Evolutionary conservation across 2,113 vertebrate genomes (phyloP).

Genomic region (Eonycteris spelaea): DNA sequence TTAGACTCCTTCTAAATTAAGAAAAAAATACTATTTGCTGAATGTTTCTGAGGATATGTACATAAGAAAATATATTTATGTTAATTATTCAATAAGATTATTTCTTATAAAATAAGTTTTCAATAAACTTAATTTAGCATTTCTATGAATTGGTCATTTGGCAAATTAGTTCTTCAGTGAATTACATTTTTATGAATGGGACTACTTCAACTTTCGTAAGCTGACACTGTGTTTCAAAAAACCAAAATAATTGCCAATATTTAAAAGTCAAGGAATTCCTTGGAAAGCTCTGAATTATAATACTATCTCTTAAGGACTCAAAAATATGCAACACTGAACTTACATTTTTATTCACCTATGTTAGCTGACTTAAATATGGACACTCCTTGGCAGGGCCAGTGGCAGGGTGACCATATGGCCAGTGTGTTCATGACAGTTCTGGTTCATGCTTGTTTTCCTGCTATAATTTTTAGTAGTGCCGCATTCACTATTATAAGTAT

Average conservation of each 20-base stretch:
- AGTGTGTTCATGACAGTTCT: neutral
- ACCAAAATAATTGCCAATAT: neutral
- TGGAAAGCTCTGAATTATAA: neutral
- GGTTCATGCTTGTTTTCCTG: neutral
- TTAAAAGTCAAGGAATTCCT: neutral
- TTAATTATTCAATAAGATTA: neutral
- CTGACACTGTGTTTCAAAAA: neutral
- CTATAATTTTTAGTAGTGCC: neutral
- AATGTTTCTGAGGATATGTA: neutral
- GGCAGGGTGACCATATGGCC: neutral
- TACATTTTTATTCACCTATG: neutral
- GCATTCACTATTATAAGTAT: neutral
- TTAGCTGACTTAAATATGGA: neutral
- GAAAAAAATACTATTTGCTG: neutral
- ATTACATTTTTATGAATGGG: neutral
- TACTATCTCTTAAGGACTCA: neutral
- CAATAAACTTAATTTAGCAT: neutral
- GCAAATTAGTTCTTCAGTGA: neutral
- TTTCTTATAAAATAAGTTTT: neutral
- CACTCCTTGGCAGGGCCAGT: neutral
- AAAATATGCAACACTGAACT: neutral
- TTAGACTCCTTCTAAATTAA: too few relatives aligned
- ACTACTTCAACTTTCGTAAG: neutral
- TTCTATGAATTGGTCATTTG: slow-evolving; percentile 9
- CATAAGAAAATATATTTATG: neutral